Percentiles rank a stretch among this genome's conserved stretches.
Evolutionary conservation across 2,797 vertebrate species (phyloP).

Genomic region (Phrynocephalus forsythii): DNA sequence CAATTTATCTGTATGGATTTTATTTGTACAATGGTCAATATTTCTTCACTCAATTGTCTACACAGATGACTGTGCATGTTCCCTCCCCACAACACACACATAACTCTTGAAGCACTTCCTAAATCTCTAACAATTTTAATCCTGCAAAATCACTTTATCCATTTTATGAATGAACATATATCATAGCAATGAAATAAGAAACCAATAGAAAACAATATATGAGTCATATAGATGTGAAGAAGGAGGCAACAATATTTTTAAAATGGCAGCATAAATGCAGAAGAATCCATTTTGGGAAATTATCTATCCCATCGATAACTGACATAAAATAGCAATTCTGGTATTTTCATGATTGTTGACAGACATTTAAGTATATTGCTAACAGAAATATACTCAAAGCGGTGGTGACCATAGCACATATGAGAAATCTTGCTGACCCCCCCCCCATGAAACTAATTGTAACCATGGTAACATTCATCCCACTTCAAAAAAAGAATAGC

Average conservation of each 20-base stretch:
- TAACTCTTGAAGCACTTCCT: neutral
- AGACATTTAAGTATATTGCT: slow-evolving; percentile 1
- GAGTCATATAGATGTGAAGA: neutral
- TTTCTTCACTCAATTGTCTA: neutral
- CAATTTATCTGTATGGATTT: neutral
- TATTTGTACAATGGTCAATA: neutral
- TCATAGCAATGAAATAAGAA: neutral
- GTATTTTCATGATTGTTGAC: neutral
- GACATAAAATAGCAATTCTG: neutral
- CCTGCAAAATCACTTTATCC: neutral
- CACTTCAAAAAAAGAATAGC: slow-evolving; percentile 22
- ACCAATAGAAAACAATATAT: neutral
- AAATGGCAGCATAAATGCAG: neutral
- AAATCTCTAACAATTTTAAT: neutral
- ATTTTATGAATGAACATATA: neutral
- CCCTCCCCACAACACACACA: no score
- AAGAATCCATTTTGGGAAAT: slow-evolving; percentile 7
- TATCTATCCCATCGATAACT: neutral
- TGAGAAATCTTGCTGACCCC: slow-evolving; percentile 43
- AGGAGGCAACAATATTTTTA: neutral
- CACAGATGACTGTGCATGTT: neutral
- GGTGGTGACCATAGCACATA: slow-evolving; percentile 37
- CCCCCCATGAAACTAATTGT: slow-evolving; percentile 11
- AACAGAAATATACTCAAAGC: slow-evolving; percentile 57
- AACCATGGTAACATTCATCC: slow-evolving; percentile 46